Evolutionary conservation across 1,140 invertebrate genomes (phyloP), one percentile per base, ranked within the genome.

Genomic region (Lycorma delicatula): DNA sequence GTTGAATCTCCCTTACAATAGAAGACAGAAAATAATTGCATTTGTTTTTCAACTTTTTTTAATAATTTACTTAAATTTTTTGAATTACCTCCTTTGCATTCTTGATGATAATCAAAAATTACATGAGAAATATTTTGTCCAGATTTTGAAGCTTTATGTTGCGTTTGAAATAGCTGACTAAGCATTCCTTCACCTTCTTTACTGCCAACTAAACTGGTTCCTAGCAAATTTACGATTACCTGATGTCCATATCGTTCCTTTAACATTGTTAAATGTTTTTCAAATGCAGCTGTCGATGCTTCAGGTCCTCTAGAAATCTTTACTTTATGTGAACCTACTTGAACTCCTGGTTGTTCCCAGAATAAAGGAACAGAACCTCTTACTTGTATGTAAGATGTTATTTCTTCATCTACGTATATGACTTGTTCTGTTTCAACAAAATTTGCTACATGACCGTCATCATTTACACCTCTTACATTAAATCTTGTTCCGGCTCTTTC

Each of bases 351-450:
- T 69, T 99, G 97, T 72, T 99, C 97, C 93, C 96, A 99, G 74
- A 99, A 99, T 9, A 99, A 73, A 3, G 96, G 96, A 6, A 99
- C 93, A 0, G 95, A 98, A 0, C 97, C 97, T 64, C 97, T 80
- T 0, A 92, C 97, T 72, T 92, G 89, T 4, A 93, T 70, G 68
- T 86, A 90, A 11, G 89, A 91, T 3, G 86, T 81, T 1, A 89
- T 78, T 67, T 89, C 87, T 65, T 89, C 85, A 70, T 98, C 93
- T 62, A 98, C 77, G 68, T 85, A 93, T 59, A 96, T 91, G 1
- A 90, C 83, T 77, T 99, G 97, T 75, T 99, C 97, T 0, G 96
- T 99, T 81, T 99, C 97, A 9, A 98, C 95, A 81, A 99, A 99
- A 79, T 99, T 99, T 1, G 97, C 97, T 29, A 99, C 97, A 78